Base-by-base conservation (phyloP, 1,140 invertebrate genomes). In the Vanessa tameamea region DNA sequence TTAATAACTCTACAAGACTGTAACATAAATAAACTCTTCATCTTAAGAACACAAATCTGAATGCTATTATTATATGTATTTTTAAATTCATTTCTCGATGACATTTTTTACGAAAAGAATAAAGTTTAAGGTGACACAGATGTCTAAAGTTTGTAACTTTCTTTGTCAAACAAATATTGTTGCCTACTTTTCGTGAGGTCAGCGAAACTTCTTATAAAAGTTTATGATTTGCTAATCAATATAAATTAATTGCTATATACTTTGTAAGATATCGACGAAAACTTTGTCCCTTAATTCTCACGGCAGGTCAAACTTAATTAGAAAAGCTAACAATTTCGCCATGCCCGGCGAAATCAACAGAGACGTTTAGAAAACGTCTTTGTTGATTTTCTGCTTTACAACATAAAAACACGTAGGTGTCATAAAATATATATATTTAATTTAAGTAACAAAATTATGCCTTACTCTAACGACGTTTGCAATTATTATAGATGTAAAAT, bases 241-340 rank as follows among this genome's bases (percentile, higher is more conserved):
- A 48, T 63, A 69, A 64, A 50, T 23, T 37, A 53, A 64, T 71
- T 63, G 23, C 61, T 26, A 26, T 26, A 23, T 57, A 16, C 20
- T 50, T 16, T 26, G n/a, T 55, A n/a, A 66, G 66, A 64, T 43
- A 65, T 37, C 47, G 26, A 23, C 47, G n/a, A 55, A 43, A 69
- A 65, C 16, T 59, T 26, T 51, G 23, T 63, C 50, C 26, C 51
- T 69, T 50, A 43, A 51, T 78, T 75, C 77, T 61, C 73, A 75
- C 73, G 76, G 16, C 69, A 47, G 72, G 69, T 74, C 72, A 74
- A 73, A 68, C 65, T 66, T 72, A 63, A 72, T 71, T 55, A 71
- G 69, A 67, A 68, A 68, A 78, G 48, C 59, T 57, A 74, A 71
- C 23, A 69, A 57, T 78, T 74, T 43, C 55, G 43, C 59, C 69